These are phyloP conservation scores for Lichenostomus cassidix DNA, from an alignment of 2,113 vertebrate species.

Conservation along the genomic window DNA sequence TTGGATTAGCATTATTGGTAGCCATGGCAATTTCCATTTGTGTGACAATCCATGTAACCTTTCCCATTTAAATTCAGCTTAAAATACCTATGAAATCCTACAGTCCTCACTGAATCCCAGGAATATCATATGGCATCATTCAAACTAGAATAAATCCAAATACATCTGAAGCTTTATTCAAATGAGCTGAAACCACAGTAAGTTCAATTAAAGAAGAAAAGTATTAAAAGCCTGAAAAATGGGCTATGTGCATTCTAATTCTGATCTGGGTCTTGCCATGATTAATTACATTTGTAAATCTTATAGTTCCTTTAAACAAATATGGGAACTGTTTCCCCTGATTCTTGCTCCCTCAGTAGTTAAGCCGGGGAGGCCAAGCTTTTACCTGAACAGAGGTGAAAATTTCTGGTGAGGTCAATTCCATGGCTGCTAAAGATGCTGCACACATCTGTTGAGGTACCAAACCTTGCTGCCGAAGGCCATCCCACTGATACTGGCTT, in stretches of 20 bases:
- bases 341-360: neutral
- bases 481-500: neutral
- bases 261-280: neutral
- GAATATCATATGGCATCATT: slow-evolving; percentile 29
- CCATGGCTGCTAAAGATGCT: neutral
- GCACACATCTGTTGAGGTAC: neutral
- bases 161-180: slow-evolving; percentile 29
- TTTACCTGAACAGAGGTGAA: neutral
- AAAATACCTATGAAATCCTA: slow-evolving; percentile 68
- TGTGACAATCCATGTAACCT: slow-evolving; percentile 64
- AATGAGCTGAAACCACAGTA: slow-evolving; percentile 12
- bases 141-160: slow-evolving; percentile 28
- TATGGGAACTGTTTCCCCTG: neutral
- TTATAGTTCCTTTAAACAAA: neutral
- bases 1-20: slow-evolving; percentile 63
- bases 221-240: neutral
- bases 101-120: slow-evolving; percentile 62
- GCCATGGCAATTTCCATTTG: slow-evolving; percentile 66
- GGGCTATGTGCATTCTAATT: neutral
- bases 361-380: neutral
- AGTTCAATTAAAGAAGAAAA: slow-evolving; percentile 7
- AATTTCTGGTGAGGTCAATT: neutral
- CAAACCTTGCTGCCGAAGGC: neutral
- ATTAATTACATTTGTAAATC: neutral
- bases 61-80: slow-evolving; percentile 73